Evolutionary conservation across 2,888 invertebrate species (phyloP).

Genomic region (Leptinotarsa haldemani): DNA sequence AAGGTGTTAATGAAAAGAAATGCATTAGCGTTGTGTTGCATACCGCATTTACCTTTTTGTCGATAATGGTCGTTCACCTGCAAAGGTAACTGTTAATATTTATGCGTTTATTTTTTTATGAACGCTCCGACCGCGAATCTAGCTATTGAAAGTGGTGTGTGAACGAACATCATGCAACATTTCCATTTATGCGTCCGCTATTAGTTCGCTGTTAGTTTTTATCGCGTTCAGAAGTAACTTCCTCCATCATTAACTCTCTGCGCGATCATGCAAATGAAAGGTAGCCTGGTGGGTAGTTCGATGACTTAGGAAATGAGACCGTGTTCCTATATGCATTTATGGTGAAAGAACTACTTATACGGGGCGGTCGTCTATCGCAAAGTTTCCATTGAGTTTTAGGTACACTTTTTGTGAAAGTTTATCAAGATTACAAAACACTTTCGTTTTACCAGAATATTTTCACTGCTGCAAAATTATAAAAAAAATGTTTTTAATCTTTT

Average conservation of each 20-base stretch:
- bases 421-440: no score
- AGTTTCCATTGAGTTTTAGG: no score
- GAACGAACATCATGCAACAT: not conserved
- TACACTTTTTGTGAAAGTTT: no score
- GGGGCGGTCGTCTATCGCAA: no score
- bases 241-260: slow-evolving; percentile 4
- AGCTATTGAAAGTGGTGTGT: slow-evolving; percentile 33
- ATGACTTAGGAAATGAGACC: slow-evolving; percentile 5
- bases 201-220: slow-evolving; percentile 15
- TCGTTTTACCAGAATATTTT: no score
- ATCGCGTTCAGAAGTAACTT: not conserved
- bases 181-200: slow-evolving; percentile 7
- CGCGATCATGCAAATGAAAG: slow-evolving; percentile 8
- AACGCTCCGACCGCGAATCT: slow-evolving; percentile 17
- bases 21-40: slow-evolving; percentile 40
- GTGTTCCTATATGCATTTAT: not conserved
- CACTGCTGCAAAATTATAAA: no score
- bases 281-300: slow-evolving; percentile 10
- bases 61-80: slow-evolving; percentile 53
- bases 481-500: no score
- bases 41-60: slow-evolving; percentile 34
- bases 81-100: slow-evolving; percentile 47
- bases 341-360: not conserved
- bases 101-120: slow-evolving; percentile 42
- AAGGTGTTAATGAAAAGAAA: not conserved